A percentile compares a stretch with the other conserved stretches of the same genome.
phyloP scores from a whole-genome alignment of 2,797 vertebrate genomes.

The Sebastes taczanowskii region DNA sequence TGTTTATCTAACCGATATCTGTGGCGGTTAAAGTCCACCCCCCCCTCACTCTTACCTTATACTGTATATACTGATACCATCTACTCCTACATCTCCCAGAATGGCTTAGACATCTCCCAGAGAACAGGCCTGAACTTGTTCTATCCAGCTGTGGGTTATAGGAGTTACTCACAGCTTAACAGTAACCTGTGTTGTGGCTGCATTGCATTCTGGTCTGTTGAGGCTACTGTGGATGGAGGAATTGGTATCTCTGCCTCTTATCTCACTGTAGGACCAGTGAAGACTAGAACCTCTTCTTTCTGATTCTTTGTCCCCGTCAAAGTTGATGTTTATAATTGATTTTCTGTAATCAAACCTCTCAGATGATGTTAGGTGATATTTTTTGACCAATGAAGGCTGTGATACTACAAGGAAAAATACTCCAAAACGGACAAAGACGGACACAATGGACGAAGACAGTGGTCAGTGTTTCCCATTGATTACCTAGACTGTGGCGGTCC shows the following conservation, averaged over 20 bases:
- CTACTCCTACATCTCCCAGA: slow-evolving; percentile 31
- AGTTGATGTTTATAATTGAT: background rate
- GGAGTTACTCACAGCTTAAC: slow-evolving; percentile 41
- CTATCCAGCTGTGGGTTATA: slow-evolving; percentile 53
- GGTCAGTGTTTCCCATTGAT: background rate
- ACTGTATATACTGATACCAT: slow-evolving; percentile 31
- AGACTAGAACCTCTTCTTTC: background rate
- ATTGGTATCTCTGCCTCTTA: background rate
- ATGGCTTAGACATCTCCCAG: slow-evolving; percentile 21
- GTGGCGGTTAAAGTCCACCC: background rate
- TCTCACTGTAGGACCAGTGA: background rate
- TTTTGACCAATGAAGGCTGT: background rate
- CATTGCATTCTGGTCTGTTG: slow-evolving; percentile 18
- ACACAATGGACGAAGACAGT: background rate
- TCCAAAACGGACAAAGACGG: background rate
- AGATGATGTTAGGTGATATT: background rate
- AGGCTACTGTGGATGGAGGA: slow-evolving; percentile 15
- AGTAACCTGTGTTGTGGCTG: slow-evolving; percentile 34
- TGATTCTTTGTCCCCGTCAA: background rate
- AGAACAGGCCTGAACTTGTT: slow-evolving; percentile 48
- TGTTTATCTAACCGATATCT: slow-evolving; percentile 35
- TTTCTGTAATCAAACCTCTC: background rate
- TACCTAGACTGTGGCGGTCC: background rate
- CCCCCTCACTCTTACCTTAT: background rate
- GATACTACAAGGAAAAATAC: too few species aligned